Base-by-base conservation (phyloP, 2,888 invertebrate genomes). In the Agrypnus murinus region DNA sequence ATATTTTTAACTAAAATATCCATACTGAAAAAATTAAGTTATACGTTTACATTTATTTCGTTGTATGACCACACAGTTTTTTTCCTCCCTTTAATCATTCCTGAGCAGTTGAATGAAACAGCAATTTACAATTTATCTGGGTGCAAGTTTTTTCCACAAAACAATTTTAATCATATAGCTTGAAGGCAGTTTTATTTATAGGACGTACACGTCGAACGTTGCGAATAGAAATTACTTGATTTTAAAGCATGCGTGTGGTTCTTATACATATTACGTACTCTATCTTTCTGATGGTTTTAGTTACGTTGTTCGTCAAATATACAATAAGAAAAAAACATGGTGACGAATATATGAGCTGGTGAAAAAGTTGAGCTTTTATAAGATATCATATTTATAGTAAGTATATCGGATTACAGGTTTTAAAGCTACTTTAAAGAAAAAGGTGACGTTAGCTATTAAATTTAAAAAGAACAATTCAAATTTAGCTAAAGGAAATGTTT, bases 161-260 rank as follows among this genome's bases (percentile, higher is more conserved):
- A 77, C 80, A 77, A 78, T 78, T 79, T 78, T 77, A 77, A 79
- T 80, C 78, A 79, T 80, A 78, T 79, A 76, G 76, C 77, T 79
- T 77, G 77, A 79, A 77, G 70, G 75, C 77, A 73, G 74, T 69
- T 25, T 76, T 80, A 80, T 80, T 80, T 80, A 80, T 80, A 72
- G 75, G 72, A 69, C 65, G 74, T 72, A 72, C 72, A 75, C 58
- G 74, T 46, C 65, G 69, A 72, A 70, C 70, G 77, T 69, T 55
- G 65, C 31, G 80, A 79, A 80, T 80, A 78, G 80, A 77, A 80
- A 80, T 80, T 72, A 71, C 78, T 78, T 76, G 76, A 79, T 79
- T 79, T 79, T 72, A 73, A 65, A 65, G 75, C 71, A 73, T 72
- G 78, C 77, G 77, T 78, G 78, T 78, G 78, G n/a, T 77, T 77